Evolutionary conservation across 1,140 invertebrate species (phyloP), one percentile per base, ranked within the genome.

Genomic region (Zophobas atratus): DNA sequence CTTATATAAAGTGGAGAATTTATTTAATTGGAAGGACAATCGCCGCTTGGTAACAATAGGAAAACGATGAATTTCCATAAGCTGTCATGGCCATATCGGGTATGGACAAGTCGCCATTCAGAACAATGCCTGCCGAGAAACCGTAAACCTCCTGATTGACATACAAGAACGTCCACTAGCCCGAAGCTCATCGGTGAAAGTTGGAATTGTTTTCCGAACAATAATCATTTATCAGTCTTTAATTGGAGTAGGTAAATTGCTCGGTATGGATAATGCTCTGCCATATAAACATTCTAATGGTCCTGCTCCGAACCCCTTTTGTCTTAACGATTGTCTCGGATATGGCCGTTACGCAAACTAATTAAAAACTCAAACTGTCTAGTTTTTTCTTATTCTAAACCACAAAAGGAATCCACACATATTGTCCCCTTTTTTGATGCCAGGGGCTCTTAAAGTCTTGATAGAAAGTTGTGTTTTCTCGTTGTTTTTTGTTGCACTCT

Each of bases 201-300:
- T 85, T 81, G 80, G 81, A 81, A 84, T 84, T 84, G 84, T 84
- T 84, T 81, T 82, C 77, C 74, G 80, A 83, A 85, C 83, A 85
- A 84, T 85, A 84, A 85, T 80, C 83, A 81, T 85, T 80, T 77
- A 84, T 85, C 83, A 84, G 83, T 80, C 81, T 84, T 81, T 85
- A 84, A 85, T 84, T 84, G 83, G 83, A 84, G 82, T 84, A 84
- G 82, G 84, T 85, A 85, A 85, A 85, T 84, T 84, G 84, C 82
- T 83, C 70, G 74, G 76, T 80, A 83, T 79, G 82, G 81, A 77
- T 76, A 82, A 75, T 81, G 78, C 80, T 80, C 80, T 81, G 75
- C 83, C 83, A 81, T 85, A 85, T 84, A 84, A 70, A 84, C 80
- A 81, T 82, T 81, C 79, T 84, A 82, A 85, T 84, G 80, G 83